Percentiles rank a stretch among this genome's conserved stretches.
These are phyloP conservation scores for Nibea coibor DNA, from an alignment of 2,113 vertebrate genomes.

Conservation along the genomic window DNA sequence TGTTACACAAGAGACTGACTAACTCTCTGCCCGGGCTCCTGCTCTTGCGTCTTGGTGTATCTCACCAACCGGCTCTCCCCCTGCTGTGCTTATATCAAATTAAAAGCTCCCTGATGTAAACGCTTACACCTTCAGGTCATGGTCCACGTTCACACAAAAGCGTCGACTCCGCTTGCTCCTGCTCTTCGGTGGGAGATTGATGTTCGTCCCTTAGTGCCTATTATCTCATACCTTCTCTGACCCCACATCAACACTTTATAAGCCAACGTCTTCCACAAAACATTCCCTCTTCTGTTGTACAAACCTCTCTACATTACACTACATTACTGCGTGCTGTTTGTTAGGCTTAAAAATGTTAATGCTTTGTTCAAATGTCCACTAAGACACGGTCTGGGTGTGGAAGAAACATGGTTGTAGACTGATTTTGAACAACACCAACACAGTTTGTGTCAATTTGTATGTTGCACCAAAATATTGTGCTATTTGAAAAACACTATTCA, in stretches of 20 bases:
- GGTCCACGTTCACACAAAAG: not conserved
- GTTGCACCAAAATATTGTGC: no score
- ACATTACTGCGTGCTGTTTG: no score
- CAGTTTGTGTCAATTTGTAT: no score
- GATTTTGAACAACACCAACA: no score
- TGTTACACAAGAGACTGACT: not conserved
- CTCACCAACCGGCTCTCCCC: not conserved
- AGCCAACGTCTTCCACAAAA: no score
- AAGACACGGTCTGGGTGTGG: not conserved
- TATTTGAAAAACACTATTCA: no score
- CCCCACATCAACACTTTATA: no score
- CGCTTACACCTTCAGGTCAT: not conserved
- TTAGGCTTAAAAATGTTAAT: not conserved
- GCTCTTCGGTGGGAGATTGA: not conserved
- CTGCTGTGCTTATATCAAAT: not conserved
- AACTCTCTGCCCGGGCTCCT: not conserved
- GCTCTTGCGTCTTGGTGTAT: not conserved
- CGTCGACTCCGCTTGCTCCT: not conserved
- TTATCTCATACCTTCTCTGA: not conserved
- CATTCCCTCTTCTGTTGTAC: not conserved
- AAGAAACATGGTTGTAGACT: not conserved
- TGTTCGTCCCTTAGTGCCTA: not conserved
- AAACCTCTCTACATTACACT: no score
- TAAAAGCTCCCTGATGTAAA: not conserved
- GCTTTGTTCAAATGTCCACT: not conserved